Conservation (phyloP, 2,113 vertebrate species). For the Chaetura pelagica region DNA sequence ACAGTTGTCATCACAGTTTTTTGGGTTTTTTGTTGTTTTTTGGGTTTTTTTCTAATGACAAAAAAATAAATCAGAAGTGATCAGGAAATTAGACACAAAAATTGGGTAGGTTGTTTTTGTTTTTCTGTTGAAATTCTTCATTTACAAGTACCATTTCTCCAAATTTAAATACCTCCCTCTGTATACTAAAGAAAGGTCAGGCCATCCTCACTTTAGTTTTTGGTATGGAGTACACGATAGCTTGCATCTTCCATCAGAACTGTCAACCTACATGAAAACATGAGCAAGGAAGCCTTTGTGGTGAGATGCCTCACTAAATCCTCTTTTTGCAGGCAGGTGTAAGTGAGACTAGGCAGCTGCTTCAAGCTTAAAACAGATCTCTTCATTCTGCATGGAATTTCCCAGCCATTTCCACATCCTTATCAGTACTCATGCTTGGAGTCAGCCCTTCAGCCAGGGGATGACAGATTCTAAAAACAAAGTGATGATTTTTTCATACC, state of each 20-base stretch:
- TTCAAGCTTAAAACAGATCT: not conserved
- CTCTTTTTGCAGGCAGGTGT: not conserved
- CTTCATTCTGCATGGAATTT: not conserved
- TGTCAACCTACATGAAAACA: not conserved
- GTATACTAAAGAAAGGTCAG: not conserved
- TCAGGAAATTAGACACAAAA: not conserved
- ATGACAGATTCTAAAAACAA: constrained; percentile 33
- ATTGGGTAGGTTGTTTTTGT: fast-evolving
- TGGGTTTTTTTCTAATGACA: not conserved
- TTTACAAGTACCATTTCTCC: not conserved
- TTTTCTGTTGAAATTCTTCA: fast-evolving
- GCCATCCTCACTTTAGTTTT: not conserved
- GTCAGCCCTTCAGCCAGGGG: not conserved
- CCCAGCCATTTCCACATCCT: not conserved
- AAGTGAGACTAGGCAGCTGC: constrained; percentile 7
- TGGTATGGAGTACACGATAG: not conserved
- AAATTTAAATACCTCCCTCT: not conserved
- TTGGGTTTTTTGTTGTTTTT: not conserved
- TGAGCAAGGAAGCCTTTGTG: not conserved
- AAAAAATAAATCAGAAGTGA: not conserved
- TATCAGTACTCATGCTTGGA: constrained; percentile 2
- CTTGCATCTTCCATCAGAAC: not conserved
- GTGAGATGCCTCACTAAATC: not conserved
- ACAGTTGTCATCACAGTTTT: not conserved
- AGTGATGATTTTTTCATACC: not conserved